A percentile compares a stretch with the other conserved stretches of the same genome.
phyloP scores from a whole-genome alignment of 2,797 vertebrate genomes.

The Hoplostethus mediterraneus region DNA sequence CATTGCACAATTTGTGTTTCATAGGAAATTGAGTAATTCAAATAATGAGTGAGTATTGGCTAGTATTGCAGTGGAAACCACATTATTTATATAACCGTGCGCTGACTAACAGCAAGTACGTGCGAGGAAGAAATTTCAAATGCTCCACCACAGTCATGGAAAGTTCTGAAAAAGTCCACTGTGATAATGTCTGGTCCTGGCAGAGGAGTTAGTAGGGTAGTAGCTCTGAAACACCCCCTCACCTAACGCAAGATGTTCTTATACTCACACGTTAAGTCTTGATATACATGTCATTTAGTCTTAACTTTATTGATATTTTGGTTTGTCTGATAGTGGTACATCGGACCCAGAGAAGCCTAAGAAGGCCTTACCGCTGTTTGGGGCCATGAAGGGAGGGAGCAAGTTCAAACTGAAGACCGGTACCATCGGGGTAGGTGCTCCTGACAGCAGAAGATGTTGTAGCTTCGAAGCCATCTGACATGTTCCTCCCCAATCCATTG shows the following conservation, averaged over 20 bases:
- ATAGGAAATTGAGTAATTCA: background rate
- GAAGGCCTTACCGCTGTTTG: constrained; percentile 92
- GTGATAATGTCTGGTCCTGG: background rate
- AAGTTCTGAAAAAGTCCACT: background rate
- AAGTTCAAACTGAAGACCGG: constrained; percentile 98
- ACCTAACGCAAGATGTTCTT: background rate
- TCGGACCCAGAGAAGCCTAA: constrained; percentile 85
- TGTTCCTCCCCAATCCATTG: background rate
- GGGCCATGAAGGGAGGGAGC: constrained; percentile 98
- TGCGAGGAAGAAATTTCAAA: background rate
- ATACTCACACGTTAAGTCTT: background rate
- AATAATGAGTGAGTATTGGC: background rate
- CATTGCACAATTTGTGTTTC: background rate
- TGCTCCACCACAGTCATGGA: too few relatives aligned
- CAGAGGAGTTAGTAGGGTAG: background rate
- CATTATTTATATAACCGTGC: background rate
- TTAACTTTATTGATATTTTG: background rate
- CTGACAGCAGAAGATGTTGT: background rate
- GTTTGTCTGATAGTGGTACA: constrained; percentile 58
- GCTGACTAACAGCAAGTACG: background rate
- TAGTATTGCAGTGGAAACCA: too few relatives aligned
- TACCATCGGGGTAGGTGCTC: constrained; percentile 89
- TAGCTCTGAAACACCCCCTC: background rate
- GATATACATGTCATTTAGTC: too few relatives aligned
- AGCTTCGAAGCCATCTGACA: background rate